Evolutionary conservation across 2,797 vertebrate genomes (phyloP).

Genomic region (Eupleurogrammus muticus): DNA sequence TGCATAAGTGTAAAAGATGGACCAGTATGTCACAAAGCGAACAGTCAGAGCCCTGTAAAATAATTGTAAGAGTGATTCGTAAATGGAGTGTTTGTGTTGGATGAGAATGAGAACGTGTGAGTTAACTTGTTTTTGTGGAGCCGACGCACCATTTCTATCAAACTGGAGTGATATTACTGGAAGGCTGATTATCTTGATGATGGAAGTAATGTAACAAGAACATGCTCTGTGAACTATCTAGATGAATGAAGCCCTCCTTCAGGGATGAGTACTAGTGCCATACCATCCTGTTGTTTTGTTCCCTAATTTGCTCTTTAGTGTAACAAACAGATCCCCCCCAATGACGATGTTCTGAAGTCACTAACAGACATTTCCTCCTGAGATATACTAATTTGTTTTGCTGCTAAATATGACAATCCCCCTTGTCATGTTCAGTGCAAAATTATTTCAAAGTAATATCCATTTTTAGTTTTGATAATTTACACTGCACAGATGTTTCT

Average conservation of each 20-base stretch:
- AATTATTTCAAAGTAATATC: conserved; percentile 82
- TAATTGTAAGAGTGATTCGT: conserved; percentile 54
- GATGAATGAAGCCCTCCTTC: conserved; percentile 87
- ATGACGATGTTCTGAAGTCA: conserved; percentile 53
- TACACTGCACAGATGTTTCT: conserved; percentile 89
- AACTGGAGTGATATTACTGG: conserved; percentile 69
- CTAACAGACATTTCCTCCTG: conserved; percentile 69
- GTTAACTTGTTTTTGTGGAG: conserved; percentile 64
- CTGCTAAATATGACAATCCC: conserved; percentile 88
- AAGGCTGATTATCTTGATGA: conserved; percentile 85
- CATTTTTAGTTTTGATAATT: conserved; percentile 89
- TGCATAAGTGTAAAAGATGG: conserved; percentile 41
- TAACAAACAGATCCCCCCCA: conserved; percentile 37
- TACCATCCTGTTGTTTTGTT: conserved; percentile 58
- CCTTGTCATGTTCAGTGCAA: conserved; percentile 85
- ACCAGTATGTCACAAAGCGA: conserved; percentile 55
- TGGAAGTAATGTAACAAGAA: conserved; percentile 41
- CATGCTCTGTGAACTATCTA: conserved; percentile 64
- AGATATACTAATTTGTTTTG: conserved; percentile 81
- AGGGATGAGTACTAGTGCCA: conserved; percentile 83
- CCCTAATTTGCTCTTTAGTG: conserved; percentile 52
- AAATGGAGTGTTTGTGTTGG: conserved; percentile 51
- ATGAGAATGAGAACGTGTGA: conserved; percentile 48
- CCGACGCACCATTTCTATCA: conserved; percentile 61
- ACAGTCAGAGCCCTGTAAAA: conserved; percentile 53